These are phyloP conservation scores for Mus spicilegus DNA, from an alignment of 2,113 vertebrate genomes.

Conservation along the genomic window DNA sequence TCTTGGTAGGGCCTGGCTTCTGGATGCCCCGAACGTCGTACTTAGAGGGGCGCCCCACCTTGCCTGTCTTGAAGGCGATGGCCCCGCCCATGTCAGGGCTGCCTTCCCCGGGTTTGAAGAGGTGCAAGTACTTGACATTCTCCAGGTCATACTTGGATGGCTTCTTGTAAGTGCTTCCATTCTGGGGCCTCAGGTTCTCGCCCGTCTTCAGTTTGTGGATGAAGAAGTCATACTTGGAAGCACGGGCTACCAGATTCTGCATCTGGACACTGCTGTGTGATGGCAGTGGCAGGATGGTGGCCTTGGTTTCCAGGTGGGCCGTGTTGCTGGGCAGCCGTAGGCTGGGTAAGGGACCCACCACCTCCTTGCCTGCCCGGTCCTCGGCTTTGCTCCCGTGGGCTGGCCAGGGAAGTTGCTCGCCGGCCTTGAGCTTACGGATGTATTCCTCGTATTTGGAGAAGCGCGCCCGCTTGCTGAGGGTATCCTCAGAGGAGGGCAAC, in stretches of 20 bases:
- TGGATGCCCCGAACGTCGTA: constrained; percentile 97
- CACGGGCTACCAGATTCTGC: constrained; percentile 93
- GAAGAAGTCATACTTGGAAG: constrained; percentile 99
- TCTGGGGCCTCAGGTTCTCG: constrained; percentile 95
- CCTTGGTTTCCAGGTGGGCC: constrained; percentile 94
- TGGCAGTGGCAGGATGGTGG: constrained; percentile 90
- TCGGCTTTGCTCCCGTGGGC: constrained; percentile 91
- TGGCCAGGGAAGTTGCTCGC: constrained; percentile 95
- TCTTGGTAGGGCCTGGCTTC: constrained; percentile 94
- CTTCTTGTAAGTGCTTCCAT: constrained; percentile 96
- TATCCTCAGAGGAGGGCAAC: constrained; percentile 89
- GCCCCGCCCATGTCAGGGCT: constrained; percentile 98
- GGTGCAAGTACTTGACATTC: constrained; percentile 98
- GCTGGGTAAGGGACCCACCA: constrained; percentile 86
- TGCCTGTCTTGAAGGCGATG: constrained; percentile 99
- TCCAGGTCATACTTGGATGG: constrained; percentile 99
- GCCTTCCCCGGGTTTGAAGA: constrained; percentile 98
- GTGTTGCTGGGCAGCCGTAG: constrained; percentile 88
- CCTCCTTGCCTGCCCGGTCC: constrained; percentile 91
- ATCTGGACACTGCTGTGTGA: constrained; percentile 91
- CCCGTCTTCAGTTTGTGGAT: constrained; percentile 98
- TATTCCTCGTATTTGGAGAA: constrained; percentile 99
- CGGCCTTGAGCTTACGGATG: constrained; percentile 97
- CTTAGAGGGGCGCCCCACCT: constrained; percentile 98
- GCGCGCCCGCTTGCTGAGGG: constrained; percentile 93